Percentiles rank a stretch among this genome's conserved stretches.
Conservation (phyloP, 2,113 vertebrate genomes). For the Epinephelus fuscoguttatus region DNA sequence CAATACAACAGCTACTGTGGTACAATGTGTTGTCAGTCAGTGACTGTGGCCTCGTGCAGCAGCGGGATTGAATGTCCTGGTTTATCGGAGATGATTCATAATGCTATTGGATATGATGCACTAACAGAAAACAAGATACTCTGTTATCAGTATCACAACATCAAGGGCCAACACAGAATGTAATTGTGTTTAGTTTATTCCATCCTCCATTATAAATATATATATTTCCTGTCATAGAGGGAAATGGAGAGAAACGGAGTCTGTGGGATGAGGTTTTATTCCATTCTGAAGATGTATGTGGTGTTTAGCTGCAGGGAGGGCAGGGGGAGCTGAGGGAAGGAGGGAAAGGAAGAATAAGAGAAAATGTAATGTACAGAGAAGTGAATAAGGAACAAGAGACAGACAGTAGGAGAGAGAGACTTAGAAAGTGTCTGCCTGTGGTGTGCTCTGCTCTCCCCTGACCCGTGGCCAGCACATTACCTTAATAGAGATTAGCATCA, state of each 20-base stretch:
- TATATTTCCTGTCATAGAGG: constrained; percentile 63
- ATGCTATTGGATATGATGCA: constrained; percentile 71
- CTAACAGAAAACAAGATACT: constrained; percentile 72
- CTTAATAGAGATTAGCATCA: constrained; percentile 80
- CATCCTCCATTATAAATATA: constrained; percentile 64
- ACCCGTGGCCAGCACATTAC: constrained; percentile 65
- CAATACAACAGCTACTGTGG: constrained; percentile 42
- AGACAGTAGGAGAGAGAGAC: constrained; percentile 25
- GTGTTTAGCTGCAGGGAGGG: constrained; percentile 27
- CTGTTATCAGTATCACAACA: constrained; percentile 76
- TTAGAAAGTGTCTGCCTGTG: constrained; percentile 9
- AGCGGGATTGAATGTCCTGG: constrained; percentile 70
- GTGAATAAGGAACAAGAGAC: constrained; percentile 34
- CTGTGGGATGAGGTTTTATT: constrained; percentile 54
- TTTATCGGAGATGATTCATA: constrained; percentile 76
- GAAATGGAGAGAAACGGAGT: constrained; percentile 46
- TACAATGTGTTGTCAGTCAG: constrained; percentile 53
- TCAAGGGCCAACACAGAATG: constrained; percentile 62
- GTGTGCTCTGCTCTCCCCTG: constrained; percentile 34
- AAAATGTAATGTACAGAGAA: constrained; percentile 13
- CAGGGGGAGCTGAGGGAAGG: neutral
- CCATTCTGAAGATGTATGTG: constrained; percentile 50
- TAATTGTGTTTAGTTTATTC: constrained; percentile 74
- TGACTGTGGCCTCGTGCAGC: constrained; percentile 34
- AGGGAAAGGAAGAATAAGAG: constrained; percentile 21